Evolutionary conservation across 1,140 invertebrate genomes (phyloP), one percentile per base, ranked within the genome.

Genomic region (Xylocopa sonorina): DNA sequence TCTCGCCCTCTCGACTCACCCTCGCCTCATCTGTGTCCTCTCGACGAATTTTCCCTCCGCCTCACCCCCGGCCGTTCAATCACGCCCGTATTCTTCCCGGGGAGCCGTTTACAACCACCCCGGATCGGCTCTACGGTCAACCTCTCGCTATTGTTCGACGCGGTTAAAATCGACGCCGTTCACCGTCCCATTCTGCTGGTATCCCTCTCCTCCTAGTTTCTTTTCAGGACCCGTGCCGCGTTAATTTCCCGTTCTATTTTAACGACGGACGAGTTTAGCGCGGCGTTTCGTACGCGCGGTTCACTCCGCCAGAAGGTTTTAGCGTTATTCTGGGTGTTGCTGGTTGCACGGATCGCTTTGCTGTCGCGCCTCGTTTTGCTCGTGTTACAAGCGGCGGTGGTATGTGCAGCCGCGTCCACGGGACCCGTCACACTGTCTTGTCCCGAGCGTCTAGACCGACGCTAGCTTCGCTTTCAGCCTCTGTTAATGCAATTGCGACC

Each of bases 401-500:
- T 46, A 48, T 38, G 68, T 73, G 48, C 77, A 32, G 43, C 43
- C 68, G n/a, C 67, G 67, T 60, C 21, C 81, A 68, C 85, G 83
- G 82, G 81, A 69, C 77, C 83, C 87, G 88, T 76, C 32, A 58
- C 43, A 76, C 77, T 74, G 84, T 75, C 80, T 51, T 66, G 60
- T 60, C 58, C 51, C 71, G n/a, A 53, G 55, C 66, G 75, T 68
- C 73, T 69, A 79, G 84, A 64, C 83, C 74, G 66, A 21, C 67
- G 34, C 21, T n/a, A 75, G 80, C 76, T 78, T 85, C 80, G 83
- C 76, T 82, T 87, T 80, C 87, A 84, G 80, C 79, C 80, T 77
- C 80, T 72, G 84, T 89, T 87, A 89, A 90, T 87, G 88, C 88
- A 86, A 87, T 88, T 85, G 87, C 88, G 79, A 88, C 82, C 82